Conservation (phyloP, 2,888 invertebrate genomes). For the Vesta saturnalis region DNA sequence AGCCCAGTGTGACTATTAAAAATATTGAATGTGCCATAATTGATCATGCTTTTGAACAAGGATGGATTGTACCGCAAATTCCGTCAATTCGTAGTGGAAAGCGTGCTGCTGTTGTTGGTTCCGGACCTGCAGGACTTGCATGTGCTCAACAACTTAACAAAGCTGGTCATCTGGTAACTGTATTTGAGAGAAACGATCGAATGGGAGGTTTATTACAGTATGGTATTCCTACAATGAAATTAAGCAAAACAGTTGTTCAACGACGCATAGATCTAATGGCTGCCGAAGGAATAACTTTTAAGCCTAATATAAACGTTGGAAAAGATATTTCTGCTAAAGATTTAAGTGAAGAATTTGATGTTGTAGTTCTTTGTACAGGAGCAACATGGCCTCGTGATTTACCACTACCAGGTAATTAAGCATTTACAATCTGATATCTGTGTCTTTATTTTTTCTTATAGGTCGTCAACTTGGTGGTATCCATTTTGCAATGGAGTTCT, state of each 20-base stretch:
- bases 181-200: slow-evolving; percentile 96
- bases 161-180: slow-evolving; percentile 95
- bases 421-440: background rate
- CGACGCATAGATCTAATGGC: slow-evolving; percentile 86
- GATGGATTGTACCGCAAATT: slow-evolving; percentile 86
- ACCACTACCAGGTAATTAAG: slow-evolving; percentile 73
- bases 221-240: slow-evolving; percentile 99
- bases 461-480: slow-evolving; percentile 88
- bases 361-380: slow-evolving; percentile 89
- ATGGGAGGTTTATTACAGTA: slow-evolving; percentile 95
- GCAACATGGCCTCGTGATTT: slow-evolving; percentile 97
- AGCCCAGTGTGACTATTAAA: slow-evolving; percentile 97
- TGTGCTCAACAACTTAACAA: slow-evolving; percentile 98
- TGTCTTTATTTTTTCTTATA: slow-evolving; percentile 27
- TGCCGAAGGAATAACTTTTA: slow-evolving; percentile 87
- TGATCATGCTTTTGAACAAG: slow-evolving; percentile 96
- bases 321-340: slow-evolving; percentile 85
- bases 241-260: slow-evolving; percentile 93
- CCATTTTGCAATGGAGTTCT: slow-evolving; percentile 97
- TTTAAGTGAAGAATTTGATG: slow-evolving; percentile 76
- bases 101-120: slow-evolving; percentile 87
- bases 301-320: slow-evolving; percentile 90
- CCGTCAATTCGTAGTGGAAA: slow-evolving; percentile 55
- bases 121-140: slow-evolving; percentile 94
- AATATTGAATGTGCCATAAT: slow-evolving; percentile 99